Evolutionary conservation across 2,888 invertebrate genomes (phyloP).

Genomic region (Agrotis puta): DNA sequence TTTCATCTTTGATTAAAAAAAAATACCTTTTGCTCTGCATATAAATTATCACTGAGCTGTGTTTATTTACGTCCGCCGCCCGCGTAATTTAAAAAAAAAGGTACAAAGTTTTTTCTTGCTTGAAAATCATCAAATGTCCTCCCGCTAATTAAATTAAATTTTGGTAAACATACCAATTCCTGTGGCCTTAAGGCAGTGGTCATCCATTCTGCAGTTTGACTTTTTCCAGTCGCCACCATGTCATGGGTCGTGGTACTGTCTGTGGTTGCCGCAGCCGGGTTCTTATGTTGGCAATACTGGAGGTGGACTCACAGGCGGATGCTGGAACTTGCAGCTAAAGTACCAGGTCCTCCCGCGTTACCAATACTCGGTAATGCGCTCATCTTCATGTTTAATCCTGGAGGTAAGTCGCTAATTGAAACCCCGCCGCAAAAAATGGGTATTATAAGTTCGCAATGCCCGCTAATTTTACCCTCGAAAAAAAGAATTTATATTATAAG

Average conservation of each 20-base stretch:
- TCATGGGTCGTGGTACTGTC: constrained; percentile 36
- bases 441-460: no score
- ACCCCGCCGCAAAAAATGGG: neutral
- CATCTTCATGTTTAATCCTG: constrained; percentile 75
- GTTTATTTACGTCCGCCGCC: no score
- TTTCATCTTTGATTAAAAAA: no score
- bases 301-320: constrained; percentile 73
- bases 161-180: neutral
- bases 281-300: constrained; percentile 78
- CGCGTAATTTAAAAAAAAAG: no score
- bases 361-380: constrained; percentile 81
- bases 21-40: no score
- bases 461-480: no score
- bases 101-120: no score
- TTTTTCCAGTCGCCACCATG: constrained; percentile 47
- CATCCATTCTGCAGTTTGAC: no score
- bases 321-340: constrained; percentile 72
- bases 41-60: no score
- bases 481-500: no score
- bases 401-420: constrained; percentile 68
- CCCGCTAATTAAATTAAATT: neutral
- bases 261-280: constrained; percentile 24
- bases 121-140: no score
- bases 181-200: no score
- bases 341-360: constrained; percentile 79